phyloP scores from a whole-genome alignment of 2,888 invertebrate species.

The Limnephilus auricula region DNA sequence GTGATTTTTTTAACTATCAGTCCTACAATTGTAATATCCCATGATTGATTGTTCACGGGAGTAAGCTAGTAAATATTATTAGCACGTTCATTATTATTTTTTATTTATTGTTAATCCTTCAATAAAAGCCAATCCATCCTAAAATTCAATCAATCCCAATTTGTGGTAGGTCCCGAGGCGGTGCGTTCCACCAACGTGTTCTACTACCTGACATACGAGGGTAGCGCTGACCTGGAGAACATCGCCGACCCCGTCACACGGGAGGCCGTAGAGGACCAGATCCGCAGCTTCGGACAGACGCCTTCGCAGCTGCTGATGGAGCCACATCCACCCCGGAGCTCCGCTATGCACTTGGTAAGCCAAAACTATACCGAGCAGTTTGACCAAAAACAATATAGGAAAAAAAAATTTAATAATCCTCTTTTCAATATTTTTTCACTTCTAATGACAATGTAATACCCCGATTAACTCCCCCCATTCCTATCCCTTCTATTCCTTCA shows the following conservation, averaged over 20 bases:
- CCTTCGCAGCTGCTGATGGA: constrained; percentile 98
- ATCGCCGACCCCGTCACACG: constrained; percentile 93
- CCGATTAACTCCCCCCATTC: too few species aligned
- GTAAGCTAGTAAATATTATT: too few species aligned
- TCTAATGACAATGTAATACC: too few species aligned
- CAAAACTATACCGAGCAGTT: background rate
- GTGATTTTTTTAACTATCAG: too few species aligned
- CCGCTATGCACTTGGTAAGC: constrained; percentile 93
- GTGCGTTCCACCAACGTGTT: constrained; percentile 98
- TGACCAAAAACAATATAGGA: too few species aligned
- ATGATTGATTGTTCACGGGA: too few species aligned
- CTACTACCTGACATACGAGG: constrained; percentile 99
- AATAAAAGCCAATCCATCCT: background rate
- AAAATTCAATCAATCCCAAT: background rate
- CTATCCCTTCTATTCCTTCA: too few species aligned
- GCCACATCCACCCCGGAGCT: constrained; percentile 98
- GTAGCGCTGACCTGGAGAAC: constrained; percentile 94
- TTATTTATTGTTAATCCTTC: background rate
- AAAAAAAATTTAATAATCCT: too few species aligned
- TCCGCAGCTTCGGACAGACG: constrained; percentile 98
- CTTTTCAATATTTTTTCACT: too few species aligned
- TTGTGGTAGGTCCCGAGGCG: constrained; percentile 90
- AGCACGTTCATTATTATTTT: background rate
- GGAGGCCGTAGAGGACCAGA: constrained; percentile 97
- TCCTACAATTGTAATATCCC: background rate